Conservation (phyloP, 1,140 invertebrate genomes). For the Belonocnema kinseyi region DNA sequence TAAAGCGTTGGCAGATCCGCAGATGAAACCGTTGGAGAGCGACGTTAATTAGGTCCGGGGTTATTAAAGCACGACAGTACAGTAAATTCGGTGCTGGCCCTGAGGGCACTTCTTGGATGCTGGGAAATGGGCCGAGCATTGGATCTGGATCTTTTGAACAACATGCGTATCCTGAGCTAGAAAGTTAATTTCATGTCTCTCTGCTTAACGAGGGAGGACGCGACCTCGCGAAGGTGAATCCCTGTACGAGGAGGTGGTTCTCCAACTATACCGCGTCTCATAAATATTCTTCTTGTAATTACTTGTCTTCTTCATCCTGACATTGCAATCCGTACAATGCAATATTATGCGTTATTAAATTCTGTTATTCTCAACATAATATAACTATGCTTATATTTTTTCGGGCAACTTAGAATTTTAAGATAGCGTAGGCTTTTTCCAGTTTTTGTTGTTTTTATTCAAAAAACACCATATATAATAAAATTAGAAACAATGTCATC, state of each 20-base stretch:
- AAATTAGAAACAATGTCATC: too few species aligned
- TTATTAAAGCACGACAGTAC: constrained; percentile 49
- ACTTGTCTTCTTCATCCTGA: constrained; percentile 8
- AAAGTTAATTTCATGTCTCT: constrained; percentile 49
- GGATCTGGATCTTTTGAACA: constrained; percentile 55
- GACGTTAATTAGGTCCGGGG: constrained; percentile 53
- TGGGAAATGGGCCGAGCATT: constrained; percentile 52
- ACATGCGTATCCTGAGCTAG: constrained; percentile 42
- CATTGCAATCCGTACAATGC: constrained; percentile 10
- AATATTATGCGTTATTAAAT: constrained; percentile 14
- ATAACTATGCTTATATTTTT: too few species aligned
- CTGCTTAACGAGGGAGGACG: constrained; percentile 26
- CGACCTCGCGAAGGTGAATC: constrained; percentile 30
- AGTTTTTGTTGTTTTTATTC: too few species aligned
- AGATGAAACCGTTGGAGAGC: constrained; percentile 55
- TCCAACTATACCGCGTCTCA: constrained; percentile 4
- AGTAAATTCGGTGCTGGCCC: constrained; percentile 36
- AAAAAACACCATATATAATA: too few species aligned
- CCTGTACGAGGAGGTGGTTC: background rate
- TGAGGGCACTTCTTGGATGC: constrained; percentile 42
- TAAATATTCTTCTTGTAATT: constrained; percentile 31
- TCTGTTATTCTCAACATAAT: background rate
- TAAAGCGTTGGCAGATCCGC: constrained; percentile 53
- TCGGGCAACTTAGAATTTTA: too few species aligned
- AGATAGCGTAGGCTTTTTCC: too few species aligned